Base-by-base conservation (phyloP, 2,797 vertebrate genomes). In the Gymnodraco acuticeps region DNA sequence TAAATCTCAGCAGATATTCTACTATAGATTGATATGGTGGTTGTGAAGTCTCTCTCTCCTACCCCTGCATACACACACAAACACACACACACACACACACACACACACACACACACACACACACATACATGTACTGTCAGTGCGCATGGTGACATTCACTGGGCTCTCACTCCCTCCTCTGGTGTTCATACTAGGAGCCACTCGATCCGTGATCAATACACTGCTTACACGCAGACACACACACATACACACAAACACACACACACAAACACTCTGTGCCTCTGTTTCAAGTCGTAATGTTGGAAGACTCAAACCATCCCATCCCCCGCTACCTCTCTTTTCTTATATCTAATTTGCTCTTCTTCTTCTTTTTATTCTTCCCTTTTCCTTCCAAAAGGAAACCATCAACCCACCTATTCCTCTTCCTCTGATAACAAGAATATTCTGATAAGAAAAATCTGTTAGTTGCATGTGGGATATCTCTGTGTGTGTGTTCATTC, bases 191-290 rank as follows among this genome's bases (percentile, higher is more conserved):
- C 65, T 64, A 70, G 70, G 84, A 84, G 78, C 66, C 66, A 88
- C 89, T 93, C 85, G 20, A 90, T 89, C 69, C 31, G 72, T 50
- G 80, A 92, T 94, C 92, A 78, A 94, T 93, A 90, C 64, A 46
- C 59, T 70, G 16, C 65, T 64, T 67, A 20, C 65, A n/a, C 74
- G 68, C 53, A 20, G 62, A 64, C 48, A 60, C 43, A 69, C 58
- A 70, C 69, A 51, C 27, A 47, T 42, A 70, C 27, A 17, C 48
- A 62, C 59, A 69, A 27, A 62, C 8, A 38, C 33, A 38, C 33
- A 38, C 33, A 38, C 33, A 13, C 50, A 51, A 61, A 64, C 69
- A 71, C 55, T 46, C 15, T 50, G 2, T 61, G 10, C 16, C 31
- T 62, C 58, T 59, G 43, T 54, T 69, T 71, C 7, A 27, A 51